phyloP scores from a whole-genome alignment of 2,888 invertebrate species.

The Cactoblastis cactorum region DNA sequence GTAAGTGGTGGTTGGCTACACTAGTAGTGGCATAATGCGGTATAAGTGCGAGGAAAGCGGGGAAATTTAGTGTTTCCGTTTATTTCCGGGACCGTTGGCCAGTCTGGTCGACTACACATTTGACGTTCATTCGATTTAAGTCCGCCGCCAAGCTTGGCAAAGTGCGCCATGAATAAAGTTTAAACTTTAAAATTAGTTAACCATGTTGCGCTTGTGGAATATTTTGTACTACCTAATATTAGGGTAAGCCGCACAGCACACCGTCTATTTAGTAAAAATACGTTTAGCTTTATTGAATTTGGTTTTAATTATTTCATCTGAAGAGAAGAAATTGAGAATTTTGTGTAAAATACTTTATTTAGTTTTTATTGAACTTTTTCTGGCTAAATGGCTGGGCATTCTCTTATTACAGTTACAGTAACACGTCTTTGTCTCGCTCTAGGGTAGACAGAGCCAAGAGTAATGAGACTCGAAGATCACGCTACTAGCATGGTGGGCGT shows the following conservation, averaged over 20 bases:
- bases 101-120: conserved; percentile 37
- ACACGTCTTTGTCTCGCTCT: too few relatives aligned
- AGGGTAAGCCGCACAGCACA: conserved; percentile 19
- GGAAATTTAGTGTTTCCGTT: conserved; percentile 50
- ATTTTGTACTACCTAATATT: conserved; percentile 16
- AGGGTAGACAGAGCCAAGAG: too few relatives aligned
- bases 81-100: conserved; percentile 30
- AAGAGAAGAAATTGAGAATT: too few relatives aligned
- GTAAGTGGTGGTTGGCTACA: neutral
- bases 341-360: too few relatives aligned
- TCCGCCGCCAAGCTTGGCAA: conserved; percentile 45
- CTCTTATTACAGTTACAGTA: too few relatives aligned
- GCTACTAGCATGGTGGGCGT: too few relatives aligned
- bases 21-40: neutral
- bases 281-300: neutral
- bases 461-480: too few relatives aligned
- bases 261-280: conserved; percentile 16
- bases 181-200: conserved; percentile 53
- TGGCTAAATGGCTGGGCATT: too few relatives aligned
- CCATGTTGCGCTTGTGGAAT: conserved; percentile 28
- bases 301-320: neutral
- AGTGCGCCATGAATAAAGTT: conserved; percentile 58
- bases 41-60: conserved; percentile 30
- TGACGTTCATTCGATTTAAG: conserved; percentile 71
- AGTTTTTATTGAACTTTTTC: too few relatives aligned